phyloP scores from a whole-genome alignment of 2,888 invertebrate genomes.

The Chrysomela aeneicollis region DNA sequence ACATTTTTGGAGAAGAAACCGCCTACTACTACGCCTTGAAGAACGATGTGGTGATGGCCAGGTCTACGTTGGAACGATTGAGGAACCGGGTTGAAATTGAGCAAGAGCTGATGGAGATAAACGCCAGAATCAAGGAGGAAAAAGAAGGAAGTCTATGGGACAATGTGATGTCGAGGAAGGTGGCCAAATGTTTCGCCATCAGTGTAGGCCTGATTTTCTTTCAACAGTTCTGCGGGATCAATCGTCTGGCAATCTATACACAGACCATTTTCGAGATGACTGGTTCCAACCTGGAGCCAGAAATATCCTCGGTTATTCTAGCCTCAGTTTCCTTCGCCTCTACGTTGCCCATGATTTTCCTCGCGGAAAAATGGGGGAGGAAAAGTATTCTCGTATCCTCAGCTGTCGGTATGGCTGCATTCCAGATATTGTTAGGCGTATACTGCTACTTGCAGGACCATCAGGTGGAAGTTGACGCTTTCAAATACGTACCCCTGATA shows the following conservation, averaged over 20 bases:
- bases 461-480: constrained; percentile 21
- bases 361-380: constrained; percentile 81
- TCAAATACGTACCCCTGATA: constrained; percentile 20
- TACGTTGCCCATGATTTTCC: constrained; percentile 75
- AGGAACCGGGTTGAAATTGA: constrained; percentile 10
- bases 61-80: constrained; percentile 42
- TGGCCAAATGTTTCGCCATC: constrained; percentile 79
- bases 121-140: constrained; percentile 18
- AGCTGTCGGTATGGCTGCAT: constrained; percentile 67
- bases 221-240: constrained; percentile 86
- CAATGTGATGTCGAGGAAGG: constrained; percentile 66
- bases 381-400: constrained; percentile 76
- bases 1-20: constrained; percentile 82
- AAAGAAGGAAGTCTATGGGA: constrained; percentile 39
- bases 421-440: constrained; percentile 64
- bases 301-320: constrained; percentile 77
- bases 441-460: constrained; percentile 66
- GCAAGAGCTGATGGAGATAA: constrained; percentile 18
- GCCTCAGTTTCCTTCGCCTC: constrained; percentile 78
- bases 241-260: constrained; percentile 81
- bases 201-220: constrained; percentile 75
- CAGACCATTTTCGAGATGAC: constrained; percentile 75
- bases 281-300: constrained; percentile 66
- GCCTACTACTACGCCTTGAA: constrained; percentile 74
- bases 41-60: constrained; percentile 69